These are phyloP conservation scores for Scaptomyza tumidula DNA, from an alignment of 2,888 invertebrate species.

Conservation along the genomic window DNA sequence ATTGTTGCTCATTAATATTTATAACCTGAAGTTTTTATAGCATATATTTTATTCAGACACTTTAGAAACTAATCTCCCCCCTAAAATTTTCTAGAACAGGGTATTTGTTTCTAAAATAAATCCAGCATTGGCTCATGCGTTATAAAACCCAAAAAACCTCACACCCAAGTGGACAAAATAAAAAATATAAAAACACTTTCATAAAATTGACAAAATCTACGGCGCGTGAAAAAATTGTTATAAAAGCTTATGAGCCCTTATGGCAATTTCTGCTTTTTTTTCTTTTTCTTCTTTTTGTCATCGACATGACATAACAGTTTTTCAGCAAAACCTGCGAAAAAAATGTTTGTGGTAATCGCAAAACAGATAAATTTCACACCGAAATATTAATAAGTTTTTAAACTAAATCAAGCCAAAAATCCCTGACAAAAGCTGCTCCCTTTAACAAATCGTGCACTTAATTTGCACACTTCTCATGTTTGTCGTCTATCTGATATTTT, in stretches of 20 bases:
- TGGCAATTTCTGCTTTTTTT: conserved; percentile 40
- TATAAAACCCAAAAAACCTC: conserved; percentile 28
- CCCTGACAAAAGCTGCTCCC: conserved; percentile 21
- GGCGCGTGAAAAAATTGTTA: conserved; percentile 57
- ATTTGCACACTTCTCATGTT: conserved; percentile 52
- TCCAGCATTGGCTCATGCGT: conserved; percentile 4
- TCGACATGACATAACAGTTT: conserved; percentile 26
- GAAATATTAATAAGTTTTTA: conserved; percentile 56
- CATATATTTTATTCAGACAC: too few relatives aligned
- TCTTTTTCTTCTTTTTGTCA: conserved; percentile 11
- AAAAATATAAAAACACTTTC: conserved; percentile 15
- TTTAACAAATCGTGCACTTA: conserved; percentile 32
- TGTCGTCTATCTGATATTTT: conserved; percentile 1
- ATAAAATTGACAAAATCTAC: conserved; percentile 58
- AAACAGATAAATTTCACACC: conserved; percentile 58
- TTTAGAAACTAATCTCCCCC: neutral
- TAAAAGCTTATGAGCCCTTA: conserved; percentile 55
- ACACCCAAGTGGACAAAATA: conserved; percentile 1
- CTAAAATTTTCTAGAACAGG: neutral
- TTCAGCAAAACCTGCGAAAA: neutral
- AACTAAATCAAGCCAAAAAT: conserved; percentile 22
- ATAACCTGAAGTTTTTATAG: too few relatives aligned
- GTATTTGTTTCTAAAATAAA: conserved; percentile 6
- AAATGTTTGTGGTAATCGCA: conserved; percentile 36
- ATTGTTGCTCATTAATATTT: too few relatives aligned